phyloP scores from a whole-genome alignment of 1,140 invertebrate genomes.

The Daktulosphaira vitifoliae region DNA sequence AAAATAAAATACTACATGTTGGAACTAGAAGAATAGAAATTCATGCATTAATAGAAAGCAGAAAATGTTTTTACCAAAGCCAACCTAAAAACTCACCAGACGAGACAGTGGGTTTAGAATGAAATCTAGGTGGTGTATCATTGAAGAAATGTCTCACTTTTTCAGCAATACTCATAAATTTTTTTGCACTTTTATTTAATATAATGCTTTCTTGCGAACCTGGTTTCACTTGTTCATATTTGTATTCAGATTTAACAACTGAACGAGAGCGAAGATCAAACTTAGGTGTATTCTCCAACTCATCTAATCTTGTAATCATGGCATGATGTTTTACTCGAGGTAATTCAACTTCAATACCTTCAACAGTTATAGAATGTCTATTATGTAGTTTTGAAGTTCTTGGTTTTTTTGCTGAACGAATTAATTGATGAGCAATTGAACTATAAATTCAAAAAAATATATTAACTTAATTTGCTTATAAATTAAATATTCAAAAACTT shows the following conservation, averaged over 20 bases:
- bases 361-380: constrained; percentile 21
- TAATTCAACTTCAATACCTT: constrained; percentile 16
- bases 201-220: constrained; percentile 29
- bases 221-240: constrained; percentile 28
- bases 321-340: constrained; percentile 21
- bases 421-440: constrained; percentile 19
- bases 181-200: constrained; percentile 25
- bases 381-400: constrained; percentile 16
- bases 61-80: constrained; percentile 1
- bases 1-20: not conserved
- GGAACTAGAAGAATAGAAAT: not conserved
- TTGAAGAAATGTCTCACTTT: constrained; percentile 31
- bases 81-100: too few species aligned
- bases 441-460: not conserved
- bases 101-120: constrained; percentile 18
- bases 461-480: too few species aligned
- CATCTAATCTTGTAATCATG: constrained; percentile 23
- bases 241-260: constrained; percentile 20
- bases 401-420: constrained; percentile 25
- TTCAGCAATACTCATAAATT: constrained; percentile 31
- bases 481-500: too few species aligned
- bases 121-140: constrained; percentile 31
- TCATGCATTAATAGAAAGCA: constrained; percentile 11
- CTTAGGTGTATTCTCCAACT: constrained; percentile 9
- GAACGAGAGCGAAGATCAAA: constrained; percentile 13